A percentile compares a stretch with the other conserved stretches of the same genome.
phyloP scores from a whole-genome alignment of 92 coral and sea anemone species.

The Zoanthus solanderi region DNA sequence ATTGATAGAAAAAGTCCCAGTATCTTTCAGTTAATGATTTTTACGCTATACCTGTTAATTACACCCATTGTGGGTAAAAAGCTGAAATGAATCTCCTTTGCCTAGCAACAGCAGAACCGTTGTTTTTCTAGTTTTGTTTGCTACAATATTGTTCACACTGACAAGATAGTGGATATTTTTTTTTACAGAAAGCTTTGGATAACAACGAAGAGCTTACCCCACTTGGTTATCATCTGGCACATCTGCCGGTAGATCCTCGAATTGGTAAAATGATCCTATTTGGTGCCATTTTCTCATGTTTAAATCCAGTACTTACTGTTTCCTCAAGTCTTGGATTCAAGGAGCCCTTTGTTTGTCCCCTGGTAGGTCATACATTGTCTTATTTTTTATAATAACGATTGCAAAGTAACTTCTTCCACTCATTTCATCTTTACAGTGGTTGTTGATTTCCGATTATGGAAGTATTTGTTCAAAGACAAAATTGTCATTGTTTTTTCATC shows the following conservation, averaged over 20 bases:
- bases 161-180: neutral
- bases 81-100: neutral
- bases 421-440: neutral
- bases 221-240: constrained; percentile 93
- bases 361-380: constrained; percentile 63
- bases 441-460: too few species aligned
- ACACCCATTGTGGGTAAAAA: too few species aligned
- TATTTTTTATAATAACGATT: neutral
- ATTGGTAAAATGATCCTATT: constrained; percentile 95
- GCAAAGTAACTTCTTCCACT: neutral
- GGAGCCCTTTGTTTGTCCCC: constrained; percentile 92
- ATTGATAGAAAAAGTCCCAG: too few species aligned
- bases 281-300: constrained; percentile 97
- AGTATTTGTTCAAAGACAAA: too few species aligned
- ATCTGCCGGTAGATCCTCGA: constrained; percentile 95
- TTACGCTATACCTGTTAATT: too few species aligned
- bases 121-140: too few species aligned
- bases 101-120: neutral
- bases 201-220: constrained; percentile 85
- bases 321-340: constrained; percentile 93
- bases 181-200: constrained; percentile 85
- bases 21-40: too few species aligned
- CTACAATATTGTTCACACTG: neutral
- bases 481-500: too few species aligned
- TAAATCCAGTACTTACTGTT: constrained; percentile 96